Percentiles rank a stretch among this genome's conserved stretches.
Conservation (phyloP, 2,113 vertebrate species). For the Datnioides undecimradiatus region DNA sequence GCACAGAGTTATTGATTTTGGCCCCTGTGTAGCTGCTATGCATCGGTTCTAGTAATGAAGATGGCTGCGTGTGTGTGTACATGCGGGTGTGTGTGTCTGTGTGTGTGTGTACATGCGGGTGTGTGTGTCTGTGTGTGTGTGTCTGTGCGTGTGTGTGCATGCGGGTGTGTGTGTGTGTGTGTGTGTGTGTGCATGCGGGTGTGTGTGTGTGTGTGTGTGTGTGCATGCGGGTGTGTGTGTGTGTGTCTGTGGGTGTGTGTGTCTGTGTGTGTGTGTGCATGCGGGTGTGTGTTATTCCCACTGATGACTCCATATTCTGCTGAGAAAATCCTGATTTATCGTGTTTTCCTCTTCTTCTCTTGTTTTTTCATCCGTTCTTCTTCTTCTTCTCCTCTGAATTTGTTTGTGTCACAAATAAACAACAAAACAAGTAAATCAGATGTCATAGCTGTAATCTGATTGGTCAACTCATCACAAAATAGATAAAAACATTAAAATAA, state of each 20-base stretch:
- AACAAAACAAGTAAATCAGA: too few species aligned
- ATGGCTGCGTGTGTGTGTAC: constrained; percentile 34
- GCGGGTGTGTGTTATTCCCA: not conserved
- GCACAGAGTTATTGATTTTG: constrained; percentile 67
- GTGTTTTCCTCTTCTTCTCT: not conserved
- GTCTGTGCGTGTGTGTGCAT: constrained; percentile 10
- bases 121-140: not conserved
- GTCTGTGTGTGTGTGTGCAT: not conserved
- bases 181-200: constrained; percentile 7
- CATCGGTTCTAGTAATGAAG: constrained; percentile 70
- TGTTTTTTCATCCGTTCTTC: not conserved
- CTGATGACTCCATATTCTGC: constrained; percentile 33
- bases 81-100: constrained; percentile 30
- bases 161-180: constrained; percentile 22
- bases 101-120: constrained; percentile 11
- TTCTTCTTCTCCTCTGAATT: not conserved
- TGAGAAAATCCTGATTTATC: constrained; percentile 15
- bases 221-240: constrained; percentile 34
- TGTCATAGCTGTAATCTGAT: too few species aligned
- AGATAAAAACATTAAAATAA: too few species aligned
- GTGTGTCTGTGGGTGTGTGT: constrained; percentile 18
- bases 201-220: constrained; percentile 23
- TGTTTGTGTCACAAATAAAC: too few species aligned
- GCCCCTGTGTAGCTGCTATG: constrained; percentile 57
- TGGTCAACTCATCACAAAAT: too few species aligned